A percentile compares a stretch with the other conserved stretches of the same genome.
phyloP scores from a whole-genome alignment of 2,888 invertebrate genomes.

The Agrochola macilenta region DNA sequence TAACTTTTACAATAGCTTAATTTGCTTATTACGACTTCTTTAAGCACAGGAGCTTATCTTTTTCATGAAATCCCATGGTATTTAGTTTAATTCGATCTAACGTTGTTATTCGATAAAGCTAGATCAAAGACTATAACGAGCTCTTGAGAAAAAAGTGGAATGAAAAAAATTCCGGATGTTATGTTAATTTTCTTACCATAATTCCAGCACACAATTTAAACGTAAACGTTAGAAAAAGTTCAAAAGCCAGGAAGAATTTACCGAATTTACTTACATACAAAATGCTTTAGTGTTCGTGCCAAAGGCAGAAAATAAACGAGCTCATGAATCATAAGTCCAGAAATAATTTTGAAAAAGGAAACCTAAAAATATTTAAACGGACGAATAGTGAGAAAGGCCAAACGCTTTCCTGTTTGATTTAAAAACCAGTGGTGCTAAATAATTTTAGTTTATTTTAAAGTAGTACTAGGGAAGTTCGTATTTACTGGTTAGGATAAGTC shows the following conservation, averaged over 20 bases:
- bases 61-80: neutral
- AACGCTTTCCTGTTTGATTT: neutral
- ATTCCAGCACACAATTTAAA: neutral
- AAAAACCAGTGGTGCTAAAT: neutral
- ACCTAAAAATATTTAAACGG: constrained; percentile 8
- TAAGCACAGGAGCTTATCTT: too few species aligned
- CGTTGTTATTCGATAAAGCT: neutral
- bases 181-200: neutral
- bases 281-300: constrained; percentile 12
- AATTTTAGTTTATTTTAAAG: neutral
- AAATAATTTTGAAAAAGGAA: constrained; percentile 24
- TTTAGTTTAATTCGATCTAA: neutral
- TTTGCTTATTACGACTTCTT: neutral
- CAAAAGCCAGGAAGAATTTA: neutral
- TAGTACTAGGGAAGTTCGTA: neutral
- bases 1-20: neutral
- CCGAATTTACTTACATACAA: neutral
- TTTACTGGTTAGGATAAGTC: neutral
- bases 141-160: neutral
- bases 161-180: neutral
- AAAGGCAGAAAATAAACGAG: constrained; percentile 17
- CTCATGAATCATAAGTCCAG: constrained; percentile 16
- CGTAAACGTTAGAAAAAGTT: neutral
- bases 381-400: neutral
- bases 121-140: neutral